phyloP scores from a whole-genome alignment of 2,113 vertebrate genomes.

The Oryzias woworae region DNA sequence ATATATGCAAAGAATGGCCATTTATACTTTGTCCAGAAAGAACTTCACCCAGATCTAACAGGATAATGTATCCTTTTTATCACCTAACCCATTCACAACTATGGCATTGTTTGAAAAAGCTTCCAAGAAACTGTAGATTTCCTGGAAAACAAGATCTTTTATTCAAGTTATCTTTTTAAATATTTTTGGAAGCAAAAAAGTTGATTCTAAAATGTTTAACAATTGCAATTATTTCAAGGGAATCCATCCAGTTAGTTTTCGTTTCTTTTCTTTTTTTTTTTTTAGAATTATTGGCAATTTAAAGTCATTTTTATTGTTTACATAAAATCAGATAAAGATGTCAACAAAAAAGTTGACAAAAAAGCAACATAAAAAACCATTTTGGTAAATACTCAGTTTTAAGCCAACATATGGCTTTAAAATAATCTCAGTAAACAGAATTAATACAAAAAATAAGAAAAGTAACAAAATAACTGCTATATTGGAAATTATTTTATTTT shows the following conservation, averaged over 20 bases:
- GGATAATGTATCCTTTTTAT: conserved; percentile 21
- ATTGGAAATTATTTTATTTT: conserved; percentile 23
- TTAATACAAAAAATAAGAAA: neutral
- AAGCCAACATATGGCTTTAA: no score
- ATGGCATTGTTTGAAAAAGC: conserved; percentile 1
- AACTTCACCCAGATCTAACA: conserved; percentile 55
- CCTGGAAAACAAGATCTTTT: neutral
- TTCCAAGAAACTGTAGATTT: neutral
- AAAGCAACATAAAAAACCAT: no score
- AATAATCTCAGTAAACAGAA: no score
- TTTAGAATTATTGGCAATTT: no score
- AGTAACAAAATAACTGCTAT: neutral
- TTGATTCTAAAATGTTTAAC: neutral
- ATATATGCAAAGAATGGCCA: conserved; percentile 46
- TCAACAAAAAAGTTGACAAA: no score
- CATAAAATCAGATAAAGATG: no score
- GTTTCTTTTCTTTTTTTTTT: no score
- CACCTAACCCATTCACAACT: neutral
- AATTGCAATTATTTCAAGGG: no score
- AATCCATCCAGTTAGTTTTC: no score
- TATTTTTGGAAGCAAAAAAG: neutral
- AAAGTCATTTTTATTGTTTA: no score
- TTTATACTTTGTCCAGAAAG: conserved; percentile 42
- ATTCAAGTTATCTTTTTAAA: neutral
- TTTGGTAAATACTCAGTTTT: no score